These are phyloP conservation scores for Halcyon malimbica DNA, from an alignment of 2,113 vertebrate species.

Conservation along the genomic window DNA sequence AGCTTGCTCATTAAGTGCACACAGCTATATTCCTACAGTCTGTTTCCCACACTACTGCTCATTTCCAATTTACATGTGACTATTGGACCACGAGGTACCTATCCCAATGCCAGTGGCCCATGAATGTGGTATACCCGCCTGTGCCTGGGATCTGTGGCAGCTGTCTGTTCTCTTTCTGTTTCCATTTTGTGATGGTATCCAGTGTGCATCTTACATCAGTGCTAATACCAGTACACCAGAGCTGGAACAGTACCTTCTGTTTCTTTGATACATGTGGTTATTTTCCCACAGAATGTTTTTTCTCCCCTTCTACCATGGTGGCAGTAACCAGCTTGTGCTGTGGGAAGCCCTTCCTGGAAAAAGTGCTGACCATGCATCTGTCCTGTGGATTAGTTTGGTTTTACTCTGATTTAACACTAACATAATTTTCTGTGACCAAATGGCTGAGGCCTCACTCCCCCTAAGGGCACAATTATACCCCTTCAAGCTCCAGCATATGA, in stretches of 20 bases:
- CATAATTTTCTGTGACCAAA: slow-evolving; percentile 36
- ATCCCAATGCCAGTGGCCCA: rapidly evolving
- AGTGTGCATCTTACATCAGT: neutral
- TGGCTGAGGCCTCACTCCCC: neutral
- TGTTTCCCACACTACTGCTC: neutral
- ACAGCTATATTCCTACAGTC: rapidly evolving
- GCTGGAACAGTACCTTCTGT: neutral
- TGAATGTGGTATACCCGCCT: rapidly evolving
- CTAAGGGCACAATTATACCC: neutral
- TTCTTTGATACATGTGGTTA: neutral
- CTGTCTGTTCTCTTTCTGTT: neutral
- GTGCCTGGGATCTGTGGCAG: rapidly evolving
- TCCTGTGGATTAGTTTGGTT: neutral
- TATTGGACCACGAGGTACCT: neutral
- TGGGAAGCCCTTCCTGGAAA: neutral
- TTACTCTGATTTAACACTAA: slow-evolving; percentile 26
- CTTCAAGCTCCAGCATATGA: neutral
- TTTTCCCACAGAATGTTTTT: neutral
- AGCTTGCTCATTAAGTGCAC: rapidly evolving
- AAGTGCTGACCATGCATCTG: neutral
- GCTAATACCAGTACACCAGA: neutral
- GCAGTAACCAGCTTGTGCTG: neutral
- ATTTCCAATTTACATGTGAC: neutral
- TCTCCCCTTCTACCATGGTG: neutral
- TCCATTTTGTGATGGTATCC: neutral